Evolutionary conservation across 2,113 vertebrate species (phyloP), one percentile per base, ranked within the genome.

Genomic region (Pollachius pollachius): DNA sequence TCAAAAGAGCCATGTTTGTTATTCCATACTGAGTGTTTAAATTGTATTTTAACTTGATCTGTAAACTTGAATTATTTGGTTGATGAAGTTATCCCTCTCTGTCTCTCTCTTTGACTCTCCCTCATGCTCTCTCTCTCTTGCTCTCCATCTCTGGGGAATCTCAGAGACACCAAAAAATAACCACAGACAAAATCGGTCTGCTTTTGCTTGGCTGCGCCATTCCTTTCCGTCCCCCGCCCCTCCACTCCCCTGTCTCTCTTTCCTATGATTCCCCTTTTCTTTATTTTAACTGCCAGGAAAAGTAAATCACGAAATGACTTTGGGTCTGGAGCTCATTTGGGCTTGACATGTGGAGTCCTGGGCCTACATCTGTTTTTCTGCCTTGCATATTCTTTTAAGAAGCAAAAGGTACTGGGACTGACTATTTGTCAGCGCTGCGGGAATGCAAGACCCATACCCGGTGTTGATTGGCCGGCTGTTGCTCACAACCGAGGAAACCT

Each of bases 281-380:
- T 21, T 17, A 23, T 25, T 88, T 82, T 85, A 19, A 18, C 70
- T 86, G 84, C 88, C 89, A 85, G 87, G 87, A 88, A 89, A 89
- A 87, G 75, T 88, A 87, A 87, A 90, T 87, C 87, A 77, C 80
- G 71, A 82, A 67, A 76, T 74, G 80, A 85, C 83, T 77, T 65
- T 77, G 66, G 71, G 77, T 85, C 87, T 89, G 85, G 82, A 80
- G 83, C 81, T 82, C 67, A 82, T 88, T 87, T 78, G 81, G 84
- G 72, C 83, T 64, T 68, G 58, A 79, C 78, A 72, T 71, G 79
- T 77, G 59, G 68, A 77, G 76, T 86, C 78, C 82, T 84, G 83
- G 71, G 77, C 72, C 78, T 84, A 9, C 80, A 71, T 71, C 60
- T 64, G 69, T 70, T 81, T 52, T 64, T 64, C 52, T 61, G 74